These are phyloP conservation scores for Caenorhabditis virilis DNA, from an alignment of 2,888 invertebrate species.

Conservation along the genomic window DNA sequence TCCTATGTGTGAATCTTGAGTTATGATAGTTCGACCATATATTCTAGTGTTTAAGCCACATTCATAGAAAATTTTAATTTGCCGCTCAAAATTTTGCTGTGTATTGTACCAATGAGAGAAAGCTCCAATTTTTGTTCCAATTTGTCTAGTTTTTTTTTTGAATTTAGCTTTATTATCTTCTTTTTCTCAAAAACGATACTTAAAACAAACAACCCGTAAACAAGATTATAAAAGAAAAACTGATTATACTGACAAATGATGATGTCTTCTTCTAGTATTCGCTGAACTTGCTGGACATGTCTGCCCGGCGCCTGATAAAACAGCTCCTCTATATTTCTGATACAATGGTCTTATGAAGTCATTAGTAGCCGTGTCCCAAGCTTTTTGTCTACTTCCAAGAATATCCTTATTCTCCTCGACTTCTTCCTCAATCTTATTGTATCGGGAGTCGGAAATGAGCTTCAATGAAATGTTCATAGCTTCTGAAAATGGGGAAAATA, in stretches of 20 bases:
- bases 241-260: not conserved
- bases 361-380: conserved; percentile 45
- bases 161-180: no score
- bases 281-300: conserved; percentile 34
- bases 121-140: no score
- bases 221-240: conserved; percentile 9
- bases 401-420: conserved; percentile 51
- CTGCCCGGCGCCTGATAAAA: conserved; percentile 21
- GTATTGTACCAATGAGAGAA: no score
- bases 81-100: no score
- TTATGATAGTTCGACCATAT: no score
- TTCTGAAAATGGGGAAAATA: conserved; percentile 43
- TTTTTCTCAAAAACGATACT: no score
- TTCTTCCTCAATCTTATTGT: conserved; percentile 66
- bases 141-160: no score
- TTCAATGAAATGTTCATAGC: conserved; percentile 66
- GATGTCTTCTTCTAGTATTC: not conserved
- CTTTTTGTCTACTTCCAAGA: conserved; percentile 42
- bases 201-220: no score
- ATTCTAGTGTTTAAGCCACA: no score
- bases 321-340: conserved; percentile 42
- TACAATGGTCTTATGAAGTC: conserved; percentile 50
- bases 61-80: no score
- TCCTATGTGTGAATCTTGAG: no score
- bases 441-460: conserved; percentile 62